Conservation (phyloP, 2,113 vertebrate species). For the Cryptomyrus ogoouensis region DNA sequence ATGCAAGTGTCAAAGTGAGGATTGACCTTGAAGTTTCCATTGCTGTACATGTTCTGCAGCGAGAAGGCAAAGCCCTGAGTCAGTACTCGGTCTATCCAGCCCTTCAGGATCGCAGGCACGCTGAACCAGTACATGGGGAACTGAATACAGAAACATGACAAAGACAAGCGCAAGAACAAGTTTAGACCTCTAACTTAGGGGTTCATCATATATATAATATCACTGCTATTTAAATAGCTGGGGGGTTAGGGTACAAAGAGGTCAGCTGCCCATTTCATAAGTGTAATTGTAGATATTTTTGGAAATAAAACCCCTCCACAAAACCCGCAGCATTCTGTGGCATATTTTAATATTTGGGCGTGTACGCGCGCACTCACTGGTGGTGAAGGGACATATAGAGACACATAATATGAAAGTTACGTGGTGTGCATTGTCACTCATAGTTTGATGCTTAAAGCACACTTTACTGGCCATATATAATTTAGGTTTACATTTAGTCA, state of each 20-base stretch:
- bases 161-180: background rate
- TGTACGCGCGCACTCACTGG: background rate
- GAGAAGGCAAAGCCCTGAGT: conserved; percentile 58
- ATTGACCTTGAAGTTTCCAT: conserved; percentile 64
- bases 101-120: conserved; percentile 72
- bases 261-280: background rate
- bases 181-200: background rate
- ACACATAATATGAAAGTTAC: too few relatives aligned
- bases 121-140: conserved; percentile 75
- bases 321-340: background rate
- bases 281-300: background rate
- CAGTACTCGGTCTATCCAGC: conserved; percentile 70
- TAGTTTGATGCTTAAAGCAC: background rate
- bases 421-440: background rate
- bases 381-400: background rate
- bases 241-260: too few relatives aligned
- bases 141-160: conserved; percentile 36
- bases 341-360: background rate
- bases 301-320: background rate
- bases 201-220: too few relatives aligned
- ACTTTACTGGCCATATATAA: background rate
- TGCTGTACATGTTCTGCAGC: conserved; percentile 49
- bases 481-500: background rate
- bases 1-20: background rate
- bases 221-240: background rate